Percentiles rank a stretch among this genome's conserved stretches.
Evolutionary conservation across 2,797 vertebrate genomes (phyloP).

Genomic region (Graptemys geographica): DNA sequence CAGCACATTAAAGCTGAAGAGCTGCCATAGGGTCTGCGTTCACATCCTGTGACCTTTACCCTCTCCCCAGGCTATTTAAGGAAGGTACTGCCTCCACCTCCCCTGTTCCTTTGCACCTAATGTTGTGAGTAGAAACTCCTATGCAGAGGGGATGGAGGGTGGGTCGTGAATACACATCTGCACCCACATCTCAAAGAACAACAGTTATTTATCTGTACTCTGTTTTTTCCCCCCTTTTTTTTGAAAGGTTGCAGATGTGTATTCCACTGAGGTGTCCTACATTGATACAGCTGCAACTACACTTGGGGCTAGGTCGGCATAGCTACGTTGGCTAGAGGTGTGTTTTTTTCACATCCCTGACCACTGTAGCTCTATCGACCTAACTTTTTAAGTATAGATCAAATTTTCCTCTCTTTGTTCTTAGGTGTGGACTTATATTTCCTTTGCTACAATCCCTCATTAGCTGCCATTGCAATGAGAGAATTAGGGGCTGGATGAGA

Average conservation of each 20-base stretch:
- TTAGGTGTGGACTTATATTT: too few species aligned
- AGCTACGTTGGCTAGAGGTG: too few species aligned
- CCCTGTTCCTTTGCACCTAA: neutral
- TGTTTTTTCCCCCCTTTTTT: too few species aligned
- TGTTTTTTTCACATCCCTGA: too few species aligned
- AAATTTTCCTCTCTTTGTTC: too few species aligned
- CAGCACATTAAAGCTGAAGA: neutral
- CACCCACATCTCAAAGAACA: neutral
- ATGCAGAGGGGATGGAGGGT: neutral
- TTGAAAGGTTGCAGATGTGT: neutral
- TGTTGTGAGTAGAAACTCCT: neutral
- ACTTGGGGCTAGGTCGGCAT: too few species aligned
- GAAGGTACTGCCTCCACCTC: neutral
- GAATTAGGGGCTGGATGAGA: too few species aligned
- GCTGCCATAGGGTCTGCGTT: neutral
- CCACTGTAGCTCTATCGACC: too few species aligned
- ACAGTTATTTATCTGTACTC: neutral
- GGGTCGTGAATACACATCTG: neutral
- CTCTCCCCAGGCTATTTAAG: neutral
- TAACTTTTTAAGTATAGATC: too few species aligned
- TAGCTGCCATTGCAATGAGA: too few species aligned
- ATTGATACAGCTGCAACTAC: neutral
- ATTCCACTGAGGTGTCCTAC: neutral
- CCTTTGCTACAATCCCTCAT: too few species aligned
- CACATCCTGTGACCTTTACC: neutral